Conservation (phyloP, 2,797 vertebrate species). For the Melanitta fusca region DNA sequence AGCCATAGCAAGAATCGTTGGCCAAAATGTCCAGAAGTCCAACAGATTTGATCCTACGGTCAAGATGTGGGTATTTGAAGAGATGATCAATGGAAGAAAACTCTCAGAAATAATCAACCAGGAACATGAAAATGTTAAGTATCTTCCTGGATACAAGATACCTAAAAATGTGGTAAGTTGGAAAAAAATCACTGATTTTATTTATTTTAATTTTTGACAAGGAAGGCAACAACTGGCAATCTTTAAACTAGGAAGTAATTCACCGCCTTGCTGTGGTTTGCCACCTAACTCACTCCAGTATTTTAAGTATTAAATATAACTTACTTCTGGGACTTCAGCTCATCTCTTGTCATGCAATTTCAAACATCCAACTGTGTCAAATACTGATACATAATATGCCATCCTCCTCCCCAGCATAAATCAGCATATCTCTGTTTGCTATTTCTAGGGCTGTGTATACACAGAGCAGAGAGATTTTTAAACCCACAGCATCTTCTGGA, state of each 20-base stretch:
- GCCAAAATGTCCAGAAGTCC: conserved; percentile 82
- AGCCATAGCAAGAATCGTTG: conserved; percentile 86
- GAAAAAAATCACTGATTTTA: background rate
- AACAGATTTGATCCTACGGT: conserved; percentile 84
- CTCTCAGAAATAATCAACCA: conserved; percentile 87
- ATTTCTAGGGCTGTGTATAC: background rate
- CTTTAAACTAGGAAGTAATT: background rate
- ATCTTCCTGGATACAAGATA: conserved; percentile 85
- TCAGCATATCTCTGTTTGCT: background rate
- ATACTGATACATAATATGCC: background rate
- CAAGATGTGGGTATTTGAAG: conserved; percentile 89
- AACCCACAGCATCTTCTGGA: background rate
- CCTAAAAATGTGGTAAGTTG: conserved; percentile 84
- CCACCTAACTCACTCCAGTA: background rate
- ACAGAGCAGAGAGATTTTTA: background rate
- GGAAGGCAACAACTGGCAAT: background rate
- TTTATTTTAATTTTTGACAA: background rate
- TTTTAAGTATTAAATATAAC: background rate
- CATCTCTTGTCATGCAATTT: accelerated
- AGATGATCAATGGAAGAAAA: conserved; percentile 81
- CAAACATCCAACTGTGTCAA: background rate
- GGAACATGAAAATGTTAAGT: conserved; percentile 87
- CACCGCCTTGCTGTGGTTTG: background rate
- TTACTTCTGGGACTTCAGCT: background rate
- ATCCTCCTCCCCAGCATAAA: background rate